Base-by-base conservation (phyloP, 1,140 invertebrate genomes). In the Venturia canescens region DNA sequence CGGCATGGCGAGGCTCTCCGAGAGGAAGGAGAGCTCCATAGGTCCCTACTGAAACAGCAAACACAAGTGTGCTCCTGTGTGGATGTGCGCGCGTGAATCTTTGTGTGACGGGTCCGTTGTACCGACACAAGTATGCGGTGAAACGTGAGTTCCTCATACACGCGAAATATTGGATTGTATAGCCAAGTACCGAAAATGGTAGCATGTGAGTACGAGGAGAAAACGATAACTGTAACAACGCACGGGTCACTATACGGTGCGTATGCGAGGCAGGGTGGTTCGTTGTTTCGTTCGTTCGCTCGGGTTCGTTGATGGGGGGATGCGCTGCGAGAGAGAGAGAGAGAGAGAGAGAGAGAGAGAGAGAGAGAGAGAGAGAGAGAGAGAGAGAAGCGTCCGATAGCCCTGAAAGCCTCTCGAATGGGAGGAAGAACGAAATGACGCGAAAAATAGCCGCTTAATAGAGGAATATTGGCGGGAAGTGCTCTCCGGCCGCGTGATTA, bases 391-490 rank as follows among this genome's bases (percentile, higher is more conserved):
- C 57, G 53, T 77, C 75, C 57, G 75, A 77, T 77, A 77, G 75
- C 48, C 57, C 57, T 82, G 67, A 80, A 84, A 80, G 48, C 76
- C 66, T 76, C 72, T 57, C 74, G 67, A 21, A 57, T 53, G 66
- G 78, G 63, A 29, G 80, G 75, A 50, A 80, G 77, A 72, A 80
- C 38, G 70, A 87, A 87, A 83, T 80, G 80, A 85, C 79, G 75
- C 75, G 83, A 86, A 89, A 88, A 88, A 85, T 84, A 84, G 80
- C 81, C 82, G 77, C 78, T 87, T 87, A 85, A 88, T 84, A 82
- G 71, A 80, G 79, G 80, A 84, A 87, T 86, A 85, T 86, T 84
- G 83, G 78, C 81, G 80, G 83, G 80, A 85, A 86, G 80, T 86
- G 78, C 79, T 83, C 83, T 84, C 82, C 48, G 66, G 75, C 71